Base-by-base conservation (phyloP, 1,140 invertebrate genomes). In the Globodera rostochiensis region DNA sequence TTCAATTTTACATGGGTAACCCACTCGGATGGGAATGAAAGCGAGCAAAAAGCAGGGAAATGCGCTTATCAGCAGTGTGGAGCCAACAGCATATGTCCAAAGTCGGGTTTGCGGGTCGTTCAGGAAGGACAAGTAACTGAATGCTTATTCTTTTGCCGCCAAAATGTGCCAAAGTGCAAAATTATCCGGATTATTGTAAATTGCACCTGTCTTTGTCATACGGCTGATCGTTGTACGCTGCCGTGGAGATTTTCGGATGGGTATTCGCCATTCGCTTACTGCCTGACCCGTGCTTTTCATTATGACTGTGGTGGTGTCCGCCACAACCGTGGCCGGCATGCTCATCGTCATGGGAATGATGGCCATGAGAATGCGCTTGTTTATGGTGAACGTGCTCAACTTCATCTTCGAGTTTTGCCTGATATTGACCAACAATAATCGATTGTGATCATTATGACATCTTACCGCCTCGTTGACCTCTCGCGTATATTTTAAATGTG, bases 21-120 rank as follows among this genome's bases (percentile, higher is more conserved):
- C 95, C 80, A 86, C 88, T 87, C 96, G 94, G 73, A 98, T 91
- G 0, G 96, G 97, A 85, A 99, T 95, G 78, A 97, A 93, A 87
- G 97, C 95, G 2, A 99, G 92, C 80, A 99, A 94, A 25, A 98
- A 91, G 88, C 96, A 96, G 1, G 97, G 97, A 64, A 82, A 73
- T 66, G 83, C 86, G 64, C 80, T 84, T 36, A 86, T 86, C 13
- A 86, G 71, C 4, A 86, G 46, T 7, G 86, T 87, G 25, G 85
- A 73, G 9, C 85, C 85, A 45, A 86, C 78, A n/a, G 86, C 73
- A n/a, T 87, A 86, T 3, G 78, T 77, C 85, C 85, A 86, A 25
- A 86, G 67, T 5, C 86, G 84, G 13, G 49, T 79, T 79, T 82
- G 66, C 36, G 85, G 79, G 36, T 86, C 86, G 25, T 86, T 86